phyloP scores from a whole-genome alignment of 2,888 invertebrate genomes.

The Drosophila antonietae region DNA sequence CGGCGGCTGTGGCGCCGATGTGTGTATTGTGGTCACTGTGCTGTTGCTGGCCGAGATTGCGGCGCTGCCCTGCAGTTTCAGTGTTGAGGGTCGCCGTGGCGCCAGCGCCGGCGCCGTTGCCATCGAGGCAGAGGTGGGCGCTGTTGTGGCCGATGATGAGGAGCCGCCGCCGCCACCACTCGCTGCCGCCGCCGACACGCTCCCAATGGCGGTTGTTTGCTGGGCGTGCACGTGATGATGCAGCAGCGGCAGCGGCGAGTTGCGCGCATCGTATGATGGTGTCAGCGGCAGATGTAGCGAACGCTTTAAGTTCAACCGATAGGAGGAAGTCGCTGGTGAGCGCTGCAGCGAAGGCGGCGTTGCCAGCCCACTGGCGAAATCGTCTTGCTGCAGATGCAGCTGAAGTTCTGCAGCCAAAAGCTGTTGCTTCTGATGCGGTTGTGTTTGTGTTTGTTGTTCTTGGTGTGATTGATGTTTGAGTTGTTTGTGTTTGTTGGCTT shows the following conservation, averaged over 20 bases:
- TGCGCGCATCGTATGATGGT: conserved; percentile 83
- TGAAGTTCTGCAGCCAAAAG: conserved; percentile 69
- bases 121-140: conserved; percentile 66
- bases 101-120: conserved; percentile 62
- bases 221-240: conserved; percentile 80
- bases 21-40: conserved; percentile 81
- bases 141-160: conserved; percentile 64
- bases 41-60: conserved; percentile 67
- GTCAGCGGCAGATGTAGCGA: conserved; percentile 84
- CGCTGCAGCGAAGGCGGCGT: conserved; percentile 70
- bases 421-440: conserved; percentile 72
- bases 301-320: conserved; percentile 82
- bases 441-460: conserved; percentile 42
- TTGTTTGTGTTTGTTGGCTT: conserved; percentile 79
- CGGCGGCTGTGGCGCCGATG: conserved; percentile 81
- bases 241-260: conserved; percentile 84
- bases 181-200: conserved; percentile 64
- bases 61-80: conserved; percentile 75
- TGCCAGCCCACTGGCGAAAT: conserved; percentile 64
- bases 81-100: conserved; percentile 78
- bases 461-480: conserved; percentile 69
- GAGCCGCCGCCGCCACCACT: conserved; percentile 57
- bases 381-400: conserved; percentile 62
- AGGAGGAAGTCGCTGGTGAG: conserved; percentile 81
- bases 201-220: conserved; percentile 70